These are phyloP conservation scores for Pseudomyrmex concolor DNA, from an alignment of 1,140 invertebrate species.

Conservation along the genomic window DNA sequence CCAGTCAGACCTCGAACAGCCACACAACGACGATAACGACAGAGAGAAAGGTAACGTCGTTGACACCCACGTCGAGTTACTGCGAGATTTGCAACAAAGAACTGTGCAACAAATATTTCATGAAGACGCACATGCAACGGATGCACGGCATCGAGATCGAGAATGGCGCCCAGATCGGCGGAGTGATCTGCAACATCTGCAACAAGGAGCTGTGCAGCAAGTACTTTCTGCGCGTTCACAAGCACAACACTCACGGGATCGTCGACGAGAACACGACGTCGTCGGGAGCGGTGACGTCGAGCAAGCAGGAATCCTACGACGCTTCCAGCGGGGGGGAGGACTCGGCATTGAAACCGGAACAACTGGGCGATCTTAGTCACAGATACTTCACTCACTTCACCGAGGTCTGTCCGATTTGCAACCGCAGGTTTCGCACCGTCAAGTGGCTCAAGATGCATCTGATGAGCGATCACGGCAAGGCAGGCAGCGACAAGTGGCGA, in stretches of 20 bases:
- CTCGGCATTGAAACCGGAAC: slow-evolving; percentile 84
- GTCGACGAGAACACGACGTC: slow-evolving; percentile 88
- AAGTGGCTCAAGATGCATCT: slow-evolving; percentile 96
- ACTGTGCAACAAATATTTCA: slow-evolving; percentile 99
- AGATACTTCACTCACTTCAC: slow-evolving; percentile 90
- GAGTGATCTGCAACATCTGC: slow-evolving; percentile 98
- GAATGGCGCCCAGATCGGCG: slow-evolving; percentile 95
- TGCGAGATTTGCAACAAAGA: slow-evolving; percentile 99
- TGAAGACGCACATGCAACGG: slow-evolving; percentile 99
- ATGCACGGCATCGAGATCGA: slow-evolving; percentile 99
- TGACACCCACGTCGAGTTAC: slow-evolving; percentile 93
- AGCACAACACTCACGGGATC: slow-evolving; percentile 98
- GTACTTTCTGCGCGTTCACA: slow-evolving; percentile 98
- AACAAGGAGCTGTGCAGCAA: slow-evolving; percentile 99
- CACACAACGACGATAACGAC: slow-evolving; percentile 9
- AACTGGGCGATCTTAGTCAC: slow-evolving; percentile 86
- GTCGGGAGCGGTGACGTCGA: slow-evolving; percentile 27
- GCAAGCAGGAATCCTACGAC: slow-evolving; percentile 68
- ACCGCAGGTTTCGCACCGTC: slow-evolving; percentile 93
- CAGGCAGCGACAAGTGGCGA: slow-evolving; percentile 89
- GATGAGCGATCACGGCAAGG: slow-evolving; percentile 93
- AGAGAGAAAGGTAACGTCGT: slow-evolving; percentile 78
- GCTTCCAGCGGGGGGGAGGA: slow-evolving; percentile 82
- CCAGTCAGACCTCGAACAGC: slow-evolving; percentile 55
- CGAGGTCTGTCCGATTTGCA: slow-evolving; percentile 94